These are phyloP conservation scores for Corticium candelabrum DNA, from an alignment of 37 sponge, comb jelly and placozoan species.

Conservation along the genomic window DNA sequence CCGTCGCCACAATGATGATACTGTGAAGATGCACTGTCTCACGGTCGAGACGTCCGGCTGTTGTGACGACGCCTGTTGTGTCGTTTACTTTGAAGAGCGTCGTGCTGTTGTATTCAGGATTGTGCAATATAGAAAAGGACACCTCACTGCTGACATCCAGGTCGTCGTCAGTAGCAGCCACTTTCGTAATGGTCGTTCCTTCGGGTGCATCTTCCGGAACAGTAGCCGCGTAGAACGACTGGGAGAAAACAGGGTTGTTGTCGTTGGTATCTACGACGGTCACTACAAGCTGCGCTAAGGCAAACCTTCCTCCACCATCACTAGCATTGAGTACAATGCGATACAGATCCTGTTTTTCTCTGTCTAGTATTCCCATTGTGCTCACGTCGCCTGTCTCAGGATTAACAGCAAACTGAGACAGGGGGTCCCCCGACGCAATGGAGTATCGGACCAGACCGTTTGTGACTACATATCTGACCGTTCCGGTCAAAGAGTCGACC, in stretches of 20 bases:
- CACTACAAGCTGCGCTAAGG: not conserved
- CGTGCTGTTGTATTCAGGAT: conserved; percentile 6
- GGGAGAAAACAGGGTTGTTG: not conserved
- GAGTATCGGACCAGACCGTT: conserved; percentile 10
- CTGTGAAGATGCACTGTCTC: conserved; percentile 14
- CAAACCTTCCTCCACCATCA: conserved; percentile 34
- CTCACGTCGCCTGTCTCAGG: conserved; percentile 42
- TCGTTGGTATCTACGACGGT: conserved; percentile 5
- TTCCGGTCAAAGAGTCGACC: not conserved
- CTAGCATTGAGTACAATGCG: conserved; percentile 29
- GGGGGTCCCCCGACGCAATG: conserved; percentile 42
- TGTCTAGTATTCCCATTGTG: conserved; percentile 32
- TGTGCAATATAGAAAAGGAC: not conserved
- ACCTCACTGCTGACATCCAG: conserved; percentile 44
- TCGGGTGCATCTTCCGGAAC: conserved; percentile 37
- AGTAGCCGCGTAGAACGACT: conserved; percentile 8
- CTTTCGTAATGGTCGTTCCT: conserved; percentile 8
- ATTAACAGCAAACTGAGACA: conserved; percentile 43
- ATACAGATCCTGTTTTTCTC: conserved; percentile 35
- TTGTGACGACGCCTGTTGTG: conserved; percentile 22
- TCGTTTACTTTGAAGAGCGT: conserved; percentile 32
- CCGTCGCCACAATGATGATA: conserved; percentile 31
- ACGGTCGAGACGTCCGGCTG: conserved; percentile 11
- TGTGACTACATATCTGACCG: not conserved
- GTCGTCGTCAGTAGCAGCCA: conserved; percentile 51